A percentile compares a stretch with the other conserved stretches of the same genome.
These are phyloP conservation scores for Aeoliscus strigatus DNA, from an alignment of 2,797 vertebrate species.

Conservation along the genomic window DNA sequence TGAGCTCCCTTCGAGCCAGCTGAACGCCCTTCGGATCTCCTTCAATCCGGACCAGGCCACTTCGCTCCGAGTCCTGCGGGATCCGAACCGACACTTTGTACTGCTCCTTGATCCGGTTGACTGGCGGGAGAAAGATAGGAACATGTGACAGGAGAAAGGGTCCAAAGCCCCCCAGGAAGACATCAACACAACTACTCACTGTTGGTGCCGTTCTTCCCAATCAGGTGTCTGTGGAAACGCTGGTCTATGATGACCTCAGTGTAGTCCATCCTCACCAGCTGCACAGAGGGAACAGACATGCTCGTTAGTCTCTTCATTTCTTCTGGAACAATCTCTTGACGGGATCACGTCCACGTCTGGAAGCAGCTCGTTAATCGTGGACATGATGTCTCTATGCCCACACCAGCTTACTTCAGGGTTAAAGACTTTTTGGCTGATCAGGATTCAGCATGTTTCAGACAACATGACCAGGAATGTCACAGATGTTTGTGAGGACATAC, in stretches of 20 bases:
- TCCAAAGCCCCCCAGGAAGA: too few species aligned
- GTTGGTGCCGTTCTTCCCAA: slow-evolving; percentile 96
- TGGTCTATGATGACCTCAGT: slow-evolving; percentile 94
- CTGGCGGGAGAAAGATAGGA: slow-evolving; percentile 60
- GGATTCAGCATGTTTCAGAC: too few species aligned
- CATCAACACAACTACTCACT: slow-evolving; percentile 93
- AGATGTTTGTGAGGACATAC: too few species aligned
- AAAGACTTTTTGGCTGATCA: too few species aligned
- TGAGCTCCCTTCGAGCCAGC: slow-evolving; percentile 96
- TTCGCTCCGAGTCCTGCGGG: slow-evolving; percentile 96
- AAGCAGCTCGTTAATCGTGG: too few species aligned
- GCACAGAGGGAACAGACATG: too few species aligned
- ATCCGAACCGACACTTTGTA: slow-evolving; percentile 98
- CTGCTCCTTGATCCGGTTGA: slow-evolving; percentile 98
- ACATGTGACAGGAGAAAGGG: too few species aligned
- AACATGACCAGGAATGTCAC: too few species aligned
- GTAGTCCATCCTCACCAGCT: slow-evolving; percentile 96
- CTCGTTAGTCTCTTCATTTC: background rate
- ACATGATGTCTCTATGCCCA: too few species aligned
- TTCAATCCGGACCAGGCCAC: slow-evolving; percentile 95
- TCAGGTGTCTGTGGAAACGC: slow-evolving; percentile 96
- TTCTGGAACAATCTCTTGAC: background rate
- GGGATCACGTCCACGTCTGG: too few species aligned
- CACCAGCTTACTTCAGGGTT: too few species aligned
- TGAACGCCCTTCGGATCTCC: slow-evolving; percentile 97